Evolutionary conservation across 1,140 invertebrate genomes (phyloP), one percentile per base, ranked within the genome.

Genomic region (Bursaphelenchus mucronatus): DNA sequence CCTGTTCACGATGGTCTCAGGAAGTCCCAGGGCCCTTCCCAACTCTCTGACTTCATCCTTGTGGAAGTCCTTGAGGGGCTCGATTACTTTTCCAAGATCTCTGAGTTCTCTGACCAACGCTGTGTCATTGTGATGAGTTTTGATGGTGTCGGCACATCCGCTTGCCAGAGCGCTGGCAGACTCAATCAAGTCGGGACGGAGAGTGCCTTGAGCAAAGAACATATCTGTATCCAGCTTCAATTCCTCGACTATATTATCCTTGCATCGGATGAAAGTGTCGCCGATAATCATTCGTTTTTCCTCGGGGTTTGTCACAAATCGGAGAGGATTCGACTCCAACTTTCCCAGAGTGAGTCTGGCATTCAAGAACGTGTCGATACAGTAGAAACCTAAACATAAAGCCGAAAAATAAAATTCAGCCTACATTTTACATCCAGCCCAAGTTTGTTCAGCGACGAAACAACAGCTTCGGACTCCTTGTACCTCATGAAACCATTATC

Each of bases 121-220:
- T 44, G 91, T 96, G 82, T 98, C 95, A 82, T 99, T 99, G 85
- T 99, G 95, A 84, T 99, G 95, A n/a, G 95, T 98, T 85, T 99
- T 99, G 75, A 99, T 99, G 11, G 89, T 89, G 82, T 94, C 91
- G 7, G 95, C 95, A 74, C 87, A 87, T 8, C 82, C 81, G 72
- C 91, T 94, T 47, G 88, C 92, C 74, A 94, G 74, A 54, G 85
- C 81, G 30, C 92, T 96, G 4, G 95, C 94, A 67, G 92, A 95
- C 85, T 99, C 95, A 76, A 98, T 99, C 64, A 98, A 85, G 85
- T 99, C 95, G 19, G 95, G 95, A 79, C 95, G 85, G 0, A 99
- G 85, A 0, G 95, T 98, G 30, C 94, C 91, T 66, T 79, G 76
- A 17, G 75, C 76, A 21, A 79, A 57, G 50, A 73, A 81, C 40